Evolutionary conservation across 2,888 invertebrate species (phyloP), one percentile per base, ranked within the genome.

Genomic region (Odontocolon sp.): DNA sequence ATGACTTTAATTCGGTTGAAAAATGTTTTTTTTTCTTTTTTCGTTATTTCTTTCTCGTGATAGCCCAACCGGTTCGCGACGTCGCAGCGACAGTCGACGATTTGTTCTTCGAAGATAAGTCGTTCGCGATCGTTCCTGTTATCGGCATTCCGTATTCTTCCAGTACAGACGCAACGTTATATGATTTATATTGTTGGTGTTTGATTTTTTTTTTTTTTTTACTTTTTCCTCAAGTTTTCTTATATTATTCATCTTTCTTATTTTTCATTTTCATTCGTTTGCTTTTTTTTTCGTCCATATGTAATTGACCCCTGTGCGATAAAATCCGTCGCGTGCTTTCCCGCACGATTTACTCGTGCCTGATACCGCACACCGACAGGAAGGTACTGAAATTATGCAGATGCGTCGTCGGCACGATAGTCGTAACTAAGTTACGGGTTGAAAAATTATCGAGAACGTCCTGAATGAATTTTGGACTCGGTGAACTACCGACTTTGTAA

Each of bases 341-440:
- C 47, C 42, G 16, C 57, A 45, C 42, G 36, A 28, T 61, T 69
- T 77, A 77, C 64, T 77, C 77, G 89, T 96, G 94, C 84, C 96
- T 92, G 81, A 96, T 93, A 16, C 96, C 96, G 91, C 95, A 95
- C 89, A 97, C 93, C 79, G 96, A 96, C 83, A 97, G 92, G 92
- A 96, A 95, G 85, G 96, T 96, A 92, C 94, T 94, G 81, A 94
- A 94, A 91, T 95, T 95, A 91, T 96, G 95, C 86, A 97, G 92
- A 89, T 95, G 94, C 81, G 93, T 93, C 80, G 96, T 96, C 61
- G 97, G 97, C 91, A 96, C 93, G 77, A 95, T 92, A 9, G 95
- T 96, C 83, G 94, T 94, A 70, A 95, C 94, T 81, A 95, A 92
- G 80, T 90, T 90, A 54, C 87, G 84, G 40, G 81, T 85, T 54